These are phyloP conservation scores for Mesopsocus fuscifrons DNA, from an alignment of 2,888 invertebrate genomes.

Conservation along the genomic window DNA sequence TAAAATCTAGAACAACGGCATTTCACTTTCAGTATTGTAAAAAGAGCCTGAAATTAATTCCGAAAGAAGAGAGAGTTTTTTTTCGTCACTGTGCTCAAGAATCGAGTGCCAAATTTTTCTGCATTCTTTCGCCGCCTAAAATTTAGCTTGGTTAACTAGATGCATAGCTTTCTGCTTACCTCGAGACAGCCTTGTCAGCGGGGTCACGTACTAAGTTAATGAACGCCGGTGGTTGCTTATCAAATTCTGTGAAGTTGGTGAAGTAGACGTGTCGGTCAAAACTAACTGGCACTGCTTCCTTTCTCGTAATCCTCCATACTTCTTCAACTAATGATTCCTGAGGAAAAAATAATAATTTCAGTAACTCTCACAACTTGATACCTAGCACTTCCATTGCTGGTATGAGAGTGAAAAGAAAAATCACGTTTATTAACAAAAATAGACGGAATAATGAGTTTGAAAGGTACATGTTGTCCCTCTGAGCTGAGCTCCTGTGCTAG, in stretches of 20 bases:
- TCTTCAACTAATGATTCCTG: constrained; percentile 33
- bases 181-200: constrained; percentile 30
- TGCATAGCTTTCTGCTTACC: too few relatives aligned
- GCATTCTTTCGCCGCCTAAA: too few relatives aligned
- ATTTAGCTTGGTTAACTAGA: too few relatives aligned
- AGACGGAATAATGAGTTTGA: too few relatives aligned
- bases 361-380: background rate
- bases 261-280: constrained; percentile 40
- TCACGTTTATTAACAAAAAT: too few relatives aligned
- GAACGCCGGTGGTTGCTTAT: constrained; percentile 35
- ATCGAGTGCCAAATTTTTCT: too few relatives aligned
- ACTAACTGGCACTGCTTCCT: constrained; percentile 35
- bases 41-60: constrained; percentile 3
- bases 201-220: constrained; percentile 40
- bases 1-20: constrained; percentile 20
- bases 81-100: too few relatives aligned
- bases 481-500: too few relatives aligned
- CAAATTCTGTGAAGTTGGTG: constrained; percentile 36
- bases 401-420: too few relatives aligned
- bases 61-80: constrained; percentile 2
- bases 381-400: too few relatives aligned
- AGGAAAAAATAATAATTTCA: constrained; percentile 16
- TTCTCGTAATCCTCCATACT: constrained; percentile 28
- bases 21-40: too few relatives aligned
- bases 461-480: too few relatives aligned